phyloP scores from a whole-genome alignment of 1,140 invertebrate genomes.

The Penaeus chinensis region DNA sequence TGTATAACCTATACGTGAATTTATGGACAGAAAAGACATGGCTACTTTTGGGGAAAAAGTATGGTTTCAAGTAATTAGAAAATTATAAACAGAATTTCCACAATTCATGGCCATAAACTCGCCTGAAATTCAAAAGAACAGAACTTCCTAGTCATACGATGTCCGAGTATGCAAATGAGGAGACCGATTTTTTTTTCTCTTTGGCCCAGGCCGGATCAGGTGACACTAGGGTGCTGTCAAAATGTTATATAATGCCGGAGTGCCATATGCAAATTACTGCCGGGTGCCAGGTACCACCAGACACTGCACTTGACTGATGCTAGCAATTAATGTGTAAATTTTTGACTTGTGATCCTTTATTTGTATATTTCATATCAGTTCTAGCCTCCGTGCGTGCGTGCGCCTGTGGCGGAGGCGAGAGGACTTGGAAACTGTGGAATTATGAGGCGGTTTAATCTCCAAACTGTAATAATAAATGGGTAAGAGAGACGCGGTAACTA shows the following conservation, averaged over 20 bases:
- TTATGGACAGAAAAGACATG: no score
- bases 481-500: conserved; percentile 36
- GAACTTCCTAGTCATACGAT: conserved; percentile 43
- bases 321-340: conserved; percentile 33
- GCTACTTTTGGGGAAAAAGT: no score
- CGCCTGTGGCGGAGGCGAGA: background rate
- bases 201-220: conserved; percentile 42
- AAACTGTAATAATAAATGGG: conserved; percentile 10
- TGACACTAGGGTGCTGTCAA: conserved; percentile 54
- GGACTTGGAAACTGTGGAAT: no score
- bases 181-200: conserved; percentile 51
- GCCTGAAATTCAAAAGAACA: conserved; percentile 32
- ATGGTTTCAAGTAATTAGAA: no score
- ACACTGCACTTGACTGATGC: conserved; percentile 30
- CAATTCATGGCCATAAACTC: conserved; percentile 6
- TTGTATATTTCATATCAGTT: no score
- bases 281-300: conserved; percentile 40
- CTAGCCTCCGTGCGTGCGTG: no score
- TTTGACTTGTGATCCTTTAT: conserved; percentile 5
- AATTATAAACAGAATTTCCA: conserved; percentile 21
- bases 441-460: no score
- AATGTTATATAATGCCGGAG: conserved; percentile 59
- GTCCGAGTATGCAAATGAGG: conserved; percentile 52
- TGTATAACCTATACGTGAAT: no score
- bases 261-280: conserved; percentile 54